A percentile compares a stretch with the other conserved stretches of the same genome.
Evolutionary conservation across 2,113 vertebrate genomes (phyloP).

Genomic region (Blennius ocellaris): DNA sequence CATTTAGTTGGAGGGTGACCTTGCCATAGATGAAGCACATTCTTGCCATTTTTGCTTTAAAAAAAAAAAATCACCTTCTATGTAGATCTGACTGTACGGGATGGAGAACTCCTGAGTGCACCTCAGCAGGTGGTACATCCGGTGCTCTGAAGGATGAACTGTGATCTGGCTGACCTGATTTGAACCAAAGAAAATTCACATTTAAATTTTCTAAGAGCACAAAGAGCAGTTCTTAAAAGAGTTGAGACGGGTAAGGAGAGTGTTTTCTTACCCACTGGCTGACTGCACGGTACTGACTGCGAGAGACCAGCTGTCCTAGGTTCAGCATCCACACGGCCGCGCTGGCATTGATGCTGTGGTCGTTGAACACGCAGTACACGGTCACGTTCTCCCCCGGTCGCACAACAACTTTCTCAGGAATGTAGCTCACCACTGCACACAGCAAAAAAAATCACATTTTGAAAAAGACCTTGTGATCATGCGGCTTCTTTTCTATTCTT

Average conservation of each 20-base stretch:
- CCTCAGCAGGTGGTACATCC: slow-evolving; percentile 87
- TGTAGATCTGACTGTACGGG: slow-evolving; percentile 84
- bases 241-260: not conserved
- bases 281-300: slow-evolving; percentile 82
- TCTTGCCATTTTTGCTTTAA: not conserved
- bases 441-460: not conserved
- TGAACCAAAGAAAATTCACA: too few relatives aligned
- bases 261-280: slow-evolving; percentile 78
- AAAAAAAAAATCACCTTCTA: slow-evolving; percentile 67
- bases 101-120: slow-evolving; percentile 86
- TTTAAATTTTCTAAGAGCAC: not conserved
- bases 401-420: slow-evolving; percentile 86
- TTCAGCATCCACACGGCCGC: slow-evolving; percentile 90
- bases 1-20: too few relatives aligned
- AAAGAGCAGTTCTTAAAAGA: not conserved
- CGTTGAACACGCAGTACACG: slow-evolving; percentile 88
- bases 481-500: not conserved
- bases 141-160: slow-evolving; percentile 80
- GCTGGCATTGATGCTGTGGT: slow-evolving; percentile 75
- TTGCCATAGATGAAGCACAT: too few relatives aligned
- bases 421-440: slow-evolving; percentile 86
- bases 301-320: slow-evolving; percentile 79
- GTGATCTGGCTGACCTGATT: slow-evolving; percentile 75
- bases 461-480: not conserved
- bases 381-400: slow-evolving; percentile 86